Percentiles rank a stretch among this genome's conserved stretches.
Evolutionary conservation across 37 sponge, comb jelly and placozoan genomes (phyloP).

Genomic region (Diacarnus erythraeanus): DNA sequence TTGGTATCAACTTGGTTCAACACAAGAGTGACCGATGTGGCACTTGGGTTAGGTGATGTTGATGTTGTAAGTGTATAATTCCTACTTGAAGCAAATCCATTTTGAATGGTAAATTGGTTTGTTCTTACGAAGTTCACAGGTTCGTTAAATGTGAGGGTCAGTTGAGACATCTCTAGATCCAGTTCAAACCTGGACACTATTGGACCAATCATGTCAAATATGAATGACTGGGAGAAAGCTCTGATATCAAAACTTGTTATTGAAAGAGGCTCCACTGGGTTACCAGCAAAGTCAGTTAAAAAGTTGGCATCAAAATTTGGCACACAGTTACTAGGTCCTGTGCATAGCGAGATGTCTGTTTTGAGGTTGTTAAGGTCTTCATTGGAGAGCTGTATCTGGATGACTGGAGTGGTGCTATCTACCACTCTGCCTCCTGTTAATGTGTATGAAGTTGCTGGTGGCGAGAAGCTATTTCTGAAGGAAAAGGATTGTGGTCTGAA

Average conservation of each 20-base stretch:
- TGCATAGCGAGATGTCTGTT: conserved; percentile 41
- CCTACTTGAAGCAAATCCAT: conserved; percentile 60
- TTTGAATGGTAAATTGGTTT: conserved; percentile 59
- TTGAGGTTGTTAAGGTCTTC: conserved; percentile 79
- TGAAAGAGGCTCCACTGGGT: conserved; percentile 46
- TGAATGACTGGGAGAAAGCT: conserved; percentile 35
- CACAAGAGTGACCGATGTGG: conserved; percentile 23
- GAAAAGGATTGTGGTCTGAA: conserved; percentile 48
- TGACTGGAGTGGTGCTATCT: conserved; percentile 48
- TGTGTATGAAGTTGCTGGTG: conserved; percentile 9
- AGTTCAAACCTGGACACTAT: conserved; percentile 55
- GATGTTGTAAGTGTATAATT: conserved; percentile 55
- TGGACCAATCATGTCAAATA: conserved; percentile 62
- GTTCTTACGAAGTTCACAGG: conserved; percentile 37
- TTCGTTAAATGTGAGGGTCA: conserved; percentile 79
- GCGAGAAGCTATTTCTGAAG: conserved; percentile 1
- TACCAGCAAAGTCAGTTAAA: conserved; percentile 88
- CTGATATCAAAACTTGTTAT: background rate
- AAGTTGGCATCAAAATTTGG: conserved; percentile 50
- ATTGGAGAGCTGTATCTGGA: conserved; percentile 43
- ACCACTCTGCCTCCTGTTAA: conserved; percentile 62
- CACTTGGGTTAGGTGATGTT: background rate
- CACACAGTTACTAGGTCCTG: conserved; percentile 31
- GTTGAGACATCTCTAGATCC: conserved; percentile 57
- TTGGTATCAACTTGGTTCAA: conserved; percentile 57